A percentile compares a stretch with the other conserved stretches of the same genome.
phyloP scores from a whole-genome alignment of 2,888 invertebrate genomes.

The Drosophila setosimentum region DNA sequence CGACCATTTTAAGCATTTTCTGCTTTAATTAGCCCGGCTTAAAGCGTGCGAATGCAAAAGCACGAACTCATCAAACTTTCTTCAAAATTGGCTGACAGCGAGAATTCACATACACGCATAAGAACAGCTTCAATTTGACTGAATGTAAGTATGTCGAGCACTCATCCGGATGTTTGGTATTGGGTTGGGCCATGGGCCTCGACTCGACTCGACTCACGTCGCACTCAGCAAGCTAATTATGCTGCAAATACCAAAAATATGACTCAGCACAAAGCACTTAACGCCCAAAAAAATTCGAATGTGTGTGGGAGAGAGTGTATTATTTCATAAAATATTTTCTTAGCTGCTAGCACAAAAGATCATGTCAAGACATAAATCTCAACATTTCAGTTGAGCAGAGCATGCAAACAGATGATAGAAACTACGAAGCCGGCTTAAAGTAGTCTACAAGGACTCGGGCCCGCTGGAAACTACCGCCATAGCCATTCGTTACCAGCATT shows the following conservation, averaged over 20 bases:
- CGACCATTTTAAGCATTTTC: constrained; percentile 29
- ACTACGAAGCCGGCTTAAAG: constrained; percentile 52
- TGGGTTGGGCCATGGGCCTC: constrained; percentile 23
- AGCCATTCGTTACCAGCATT: constrained; percentile 28
- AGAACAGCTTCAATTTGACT: constrained; percentile 49
- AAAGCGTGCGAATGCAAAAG: constrained; percentile 36
- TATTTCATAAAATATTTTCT: constrained; percentile 81
- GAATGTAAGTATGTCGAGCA: constrained; percentile 33
- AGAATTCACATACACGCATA: constrained; percentile 19
- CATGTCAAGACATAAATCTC: constrained; percentile 80
- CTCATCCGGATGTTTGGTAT: constrained; percentile 22
- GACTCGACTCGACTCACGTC: constrained; percentile 52
- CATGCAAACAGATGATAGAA: constrained; percentile 56
- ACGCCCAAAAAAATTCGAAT: constrained; percentile 44
- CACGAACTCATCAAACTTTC: constrained; percentile 57
- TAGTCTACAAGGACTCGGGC: constrained; percentile 8
- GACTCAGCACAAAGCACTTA: constrained; percentile 78
- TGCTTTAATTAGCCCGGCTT: constrained; percentile 65
- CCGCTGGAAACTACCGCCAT: constrained; percentile 48
- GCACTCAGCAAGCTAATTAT: constrained; percentile 78
- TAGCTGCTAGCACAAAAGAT: constrained; percentile 77
- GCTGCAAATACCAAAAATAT: constrained; percentile 74
- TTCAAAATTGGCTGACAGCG: constrained; percentile 21
- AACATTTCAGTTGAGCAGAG: constrained; percentile 72
- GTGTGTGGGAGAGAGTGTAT: constrained; percentile 39